phyloP scores from a whole-genome alignment of 2,888 invertebrate genomes.

The Carcina quercana region DNA sequence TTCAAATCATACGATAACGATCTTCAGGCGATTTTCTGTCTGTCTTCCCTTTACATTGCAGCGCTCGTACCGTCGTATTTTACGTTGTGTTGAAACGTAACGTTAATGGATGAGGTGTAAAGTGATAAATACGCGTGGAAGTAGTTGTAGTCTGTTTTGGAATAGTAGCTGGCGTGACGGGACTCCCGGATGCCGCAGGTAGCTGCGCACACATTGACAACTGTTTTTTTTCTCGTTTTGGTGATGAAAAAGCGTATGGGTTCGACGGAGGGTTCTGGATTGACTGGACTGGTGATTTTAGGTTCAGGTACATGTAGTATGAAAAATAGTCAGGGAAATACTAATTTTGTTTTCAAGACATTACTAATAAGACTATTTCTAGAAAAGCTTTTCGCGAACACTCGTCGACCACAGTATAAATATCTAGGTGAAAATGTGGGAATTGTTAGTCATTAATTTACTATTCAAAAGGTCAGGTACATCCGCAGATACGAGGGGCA shows the following conservation, averaged over 20 bases:
- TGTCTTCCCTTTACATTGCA: constrained; percentile 27
- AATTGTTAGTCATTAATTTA: no score
- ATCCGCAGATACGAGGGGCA: no score
- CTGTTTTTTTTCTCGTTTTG: constrained; percentile 29
- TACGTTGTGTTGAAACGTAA: constrained; percentile 24
- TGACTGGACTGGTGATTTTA: no score
- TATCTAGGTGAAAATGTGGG: no score
- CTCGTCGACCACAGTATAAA: no score
- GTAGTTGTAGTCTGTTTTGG: constrained; percentile 45
- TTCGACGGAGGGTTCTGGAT: constrained; percentile 22
- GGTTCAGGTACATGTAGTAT: no score
- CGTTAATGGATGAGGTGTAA: constrained; percentile 45
- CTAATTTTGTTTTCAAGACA: no score
- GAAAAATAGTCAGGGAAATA: no score
- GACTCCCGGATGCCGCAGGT: constrained; percentile 64
- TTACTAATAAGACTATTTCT: no score
- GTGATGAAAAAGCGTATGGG: constrained; percentile 24
- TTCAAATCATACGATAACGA: constrained; percentile 23
- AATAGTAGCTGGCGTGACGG: constrained; percentile 45
- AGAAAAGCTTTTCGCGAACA: no score
- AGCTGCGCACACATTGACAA: constrained; percentile 53
- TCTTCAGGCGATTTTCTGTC: constrained; percentile 20
- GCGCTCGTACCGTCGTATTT: constrained; percentile 20
- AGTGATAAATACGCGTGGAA: constrained; percentile 32
- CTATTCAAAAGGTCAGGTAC: no score